Evolutionary conservation across 2,113 vertebrate species (phyloP).

Genomic region (Cromileptes altivelis): DNA sequence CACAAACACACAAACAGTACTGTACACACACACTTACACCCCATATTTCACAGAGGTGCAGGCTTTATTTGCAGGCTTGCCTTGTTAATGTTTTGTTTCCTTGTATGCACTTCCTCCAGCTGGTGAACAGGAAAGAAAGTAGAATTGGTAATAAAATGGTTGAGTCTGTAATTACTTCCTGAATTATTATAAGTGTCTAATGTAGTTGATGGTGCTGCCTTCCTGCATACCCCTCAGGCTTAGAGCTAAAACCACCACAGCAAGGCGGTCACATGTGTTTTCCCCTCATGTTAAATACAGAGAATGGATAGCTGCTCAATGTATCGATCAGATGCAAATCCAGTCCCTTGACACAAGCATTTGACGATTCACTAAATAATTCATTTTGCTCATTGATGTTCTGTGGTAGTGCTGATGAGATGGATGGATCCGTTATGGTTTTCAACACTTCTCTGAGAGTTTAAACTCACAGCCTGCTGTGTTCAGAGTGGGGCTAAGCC

Average conservation of each 20-base stretch:
- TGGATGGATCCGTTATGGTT: constrained; percentile 1
- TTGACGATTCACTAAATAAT: constrained; percentile 60
- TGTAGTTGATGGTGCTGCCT: constrained; percentile 63
- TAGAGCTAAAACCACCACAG: constrained; percentile 28
- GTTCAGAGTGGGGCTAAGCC: too few relatives aligned
- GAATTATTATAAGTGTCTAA: constrained; percentile 49
- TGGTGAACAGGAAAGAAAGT: constrained; percentile 57
- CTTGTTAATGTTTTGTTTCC: constrained; percentile 54
- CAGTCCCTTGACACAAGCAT: constrained; percentile 48
- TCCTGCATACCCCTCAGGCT: constrained; percentile 28
- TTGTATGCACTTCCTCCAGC: constrained; percentile 63
- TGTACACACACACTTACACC: background rate
- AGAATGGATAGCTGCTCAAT: constrained; percentile 42
- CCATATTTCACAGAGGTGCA: constrained; percentile 15
- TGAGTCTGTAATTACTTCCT: constrained; percentile 67
- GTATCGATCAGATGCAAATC: constrained; percentile 61
- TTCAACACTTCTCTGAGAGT: background rate
- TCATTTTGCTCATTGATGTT: constrained; percentile 52
- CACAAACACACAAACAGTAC: background rate
- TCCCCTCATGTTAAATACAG: constrained; percentile 57
- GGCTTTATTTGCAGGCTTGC: constrained; percentile 59
- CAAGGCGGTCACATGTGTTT: constrained; percentile 32
- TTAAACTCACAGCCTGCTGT: constrained; percentile 1
- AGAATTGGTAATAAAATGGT: constrained; percentile 69
- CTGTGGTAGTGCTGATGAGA: constrained; percentile 11